Conservation (phyloP, 2,888 invertebrate species). For the Horisme vitalbata region DNA sequence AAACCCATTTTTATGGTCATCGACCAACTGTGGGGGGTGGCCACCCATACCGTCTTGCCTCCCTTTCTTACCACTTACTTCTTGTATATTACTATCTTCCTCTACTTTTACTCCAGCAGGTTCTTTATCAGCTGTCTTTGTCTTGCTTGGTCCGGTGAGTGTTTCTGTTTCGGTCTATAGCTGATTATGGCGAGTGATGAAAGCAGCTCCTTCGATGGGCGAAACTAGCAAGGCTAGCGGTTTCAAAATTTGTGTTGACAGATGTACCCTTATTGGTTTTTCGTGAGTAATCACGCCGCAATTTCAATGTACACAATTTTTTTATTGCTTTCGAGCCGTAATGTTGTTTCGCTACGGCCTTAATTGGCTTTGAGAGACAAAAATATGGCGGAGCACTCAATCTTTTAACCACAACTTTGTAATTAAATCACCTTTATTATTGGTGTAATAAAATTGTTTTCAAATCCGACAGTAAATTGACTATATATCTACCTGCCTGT, state of each 20-base stretch:
- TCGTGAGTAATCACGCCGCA: conserved; percentile 21
- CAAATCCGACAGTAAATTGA: conserved; percentile 7
- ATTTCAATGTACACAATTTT: conserved; percentile 10
- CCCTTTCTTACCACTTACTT: conserved; percentile 47
- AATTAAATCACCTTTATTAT: conserved; percentile 26
- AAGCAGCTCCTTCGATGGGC: conserved; percentile 62
- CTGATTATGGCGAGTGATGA: conserved; percentile 68
- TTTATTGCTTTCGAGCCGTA: conserved; percentile 18
- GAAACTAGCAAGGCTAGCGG: conserved; percentile 28
- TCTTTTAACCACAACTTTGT: conserved; percentile 26
- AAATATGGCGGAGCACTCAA: conserved; percentile 22
- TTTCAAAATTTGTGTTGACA: conserved; percentile 47
- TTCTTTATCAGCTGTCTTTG: conserved; percentile 54
- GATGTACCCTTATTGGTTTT: conserved; percentile 50
- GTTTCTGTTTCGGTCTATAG: conserved; percentile 46
- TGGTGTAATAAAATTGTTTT: conserved; percentile 18
- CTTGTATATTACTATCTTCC: conserved; percentile 54
- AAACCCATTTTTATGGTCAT: conserved; percentile 83
- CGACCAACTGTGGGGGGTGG: conserved; percentile 83
- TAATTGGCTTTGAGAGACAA: conserved; percentile 24
- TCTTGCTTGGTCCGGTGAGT: conserved; percentile 35
- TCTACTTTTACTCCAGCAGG: conserved; percentile 56
- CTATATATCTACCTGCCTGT: background rate
- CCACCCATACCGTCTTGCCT: conserved; percentile 70
- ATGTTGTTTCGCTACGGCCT: conserved; percentile 19